Percentiles rank a stretch among this genome's conserved stretches.
These are phyloP conservation scores for Myopa tessellatipennis DNA, from an alignment of 2,888 invertebrate species.

Conservation along the genomic window DNA sequence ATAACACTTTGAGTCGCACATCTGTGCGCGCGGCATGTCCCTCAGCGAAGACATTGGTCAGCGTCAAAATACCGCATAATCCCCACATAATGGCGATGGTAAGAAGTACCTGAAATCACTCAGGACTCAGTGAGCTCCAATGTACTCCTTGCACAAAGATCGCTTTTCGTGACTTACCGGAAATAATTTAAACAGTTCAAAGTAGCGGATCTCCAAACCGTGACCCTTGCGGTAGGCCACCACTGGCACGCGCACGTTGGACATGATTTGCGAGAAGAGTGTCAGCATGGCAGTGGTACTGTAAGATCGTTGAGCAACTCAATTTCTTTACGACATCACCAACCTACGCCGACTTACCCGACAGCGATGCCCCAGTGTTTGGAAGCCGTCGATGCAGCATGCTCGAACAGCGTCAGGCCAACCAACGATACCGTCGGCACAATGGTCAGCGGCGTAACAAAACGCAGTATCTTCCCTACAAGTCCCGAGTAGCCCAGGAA, in stretches of 20 bases:
- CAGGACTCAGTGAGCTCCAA: neutral
- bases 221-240: conserved; percentile 71
- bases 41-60: conserved; percentile 73
- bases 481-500: conserved; percentile 79
- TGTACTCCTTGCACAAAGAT: neutral
- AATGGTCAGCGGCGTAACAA: conserved; percentile 85
- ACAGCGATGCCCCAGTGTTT: conserved; percentile 88
- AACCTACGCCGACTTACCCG: conserved; percentile 71
- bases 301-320: conserved; percentile 52
- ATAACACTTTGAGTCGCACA: conserved; percentile 75
- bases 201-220: conserved; percentile 73
- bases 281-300: conserved; percentile 79
- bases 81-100: conserved; percentile 83
- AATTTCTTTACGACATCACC: neutral
- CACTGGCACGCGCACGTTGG: conserved; percentile 74
- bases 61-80: conserved; percentile 78
- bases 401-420: conserved; percentile 85
- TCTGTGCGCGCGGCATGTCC: conserved; percentile 82
- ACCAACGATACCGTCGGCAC: conserved; percentile 86
- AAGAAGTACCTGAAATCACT: conserved; percentile 73
- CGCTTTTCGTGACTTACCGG: conserved; percentile 72
- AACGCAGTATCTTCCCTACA: conserved; percentile 79
- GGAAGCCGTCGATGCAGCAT: conserved; percentile 83
- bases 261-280: conserved; percentile 83
- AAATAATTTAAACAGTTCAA: conserved; percentile 82